Evolutionary conservation across 2,113 vertebrate species (phyloP).

Genomic region (Tupaia chinensis): DNA sequence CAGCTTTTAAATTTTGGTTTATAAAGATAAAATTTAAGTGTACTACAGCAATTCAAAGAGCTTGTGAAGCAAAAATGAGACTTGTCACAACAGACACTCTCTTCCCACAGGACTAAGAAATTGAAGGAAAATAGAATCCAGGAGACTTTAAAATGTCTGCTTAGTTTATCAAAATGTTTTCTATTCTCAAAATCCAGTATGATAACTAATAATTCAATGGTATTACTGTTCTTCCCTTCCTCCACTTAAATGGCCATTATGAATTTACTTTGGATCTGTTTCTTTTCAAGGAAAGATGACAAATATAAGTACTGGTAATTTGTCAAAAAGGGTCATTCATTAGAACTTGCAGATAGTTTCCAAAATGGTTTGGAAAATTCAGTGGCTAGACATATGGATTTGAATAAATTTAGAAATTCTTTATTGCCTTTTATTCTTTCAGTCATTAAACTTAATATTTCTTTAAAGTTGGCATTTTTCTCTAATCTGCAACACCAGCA

Average conservation of each 20-base stretch:
- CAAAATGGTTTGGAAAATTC: constrained; percentile 34
- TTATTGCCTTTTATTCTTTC: background rate
- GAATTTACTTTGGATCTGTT: background rate
- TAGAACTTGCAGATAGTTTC: background rate
- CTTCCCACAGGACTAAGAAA: constrained; percentile 25
- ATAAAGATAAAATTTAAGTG: constrained; percentile 61
- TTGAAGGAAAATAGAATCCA: constrained; percentile 38
- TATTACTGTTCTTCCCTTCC: background rate
- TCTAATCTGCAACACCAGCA: background rate
- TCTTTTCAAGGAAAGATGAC: background rate
- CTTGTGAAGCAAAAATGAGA: background rate
- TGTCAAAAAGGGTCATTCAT: background rate
- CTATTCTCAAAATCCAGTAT: background rate
- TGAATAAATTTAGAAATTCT: background rate
- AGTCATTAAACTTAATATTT: constrained; percentile 4
- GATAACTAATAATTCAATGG: background rate
- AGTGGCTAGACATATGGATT: background rate
- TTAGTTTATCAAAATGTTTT: constrained; percentile 45
- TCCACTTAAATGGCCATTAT: background rate
- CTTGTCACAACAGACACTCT: background rate
- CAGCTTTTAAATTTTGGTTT: constrained; percentile 34
- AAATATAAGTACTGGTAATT: background rate
- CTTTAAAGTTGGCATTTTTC: background rate
- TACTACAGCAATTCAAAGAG: background rate
- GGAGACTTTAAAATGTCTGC: background rate